Base-by-base conservation (phyloP, 2,797 vertebrate species). In the Huso huso region DNA sequence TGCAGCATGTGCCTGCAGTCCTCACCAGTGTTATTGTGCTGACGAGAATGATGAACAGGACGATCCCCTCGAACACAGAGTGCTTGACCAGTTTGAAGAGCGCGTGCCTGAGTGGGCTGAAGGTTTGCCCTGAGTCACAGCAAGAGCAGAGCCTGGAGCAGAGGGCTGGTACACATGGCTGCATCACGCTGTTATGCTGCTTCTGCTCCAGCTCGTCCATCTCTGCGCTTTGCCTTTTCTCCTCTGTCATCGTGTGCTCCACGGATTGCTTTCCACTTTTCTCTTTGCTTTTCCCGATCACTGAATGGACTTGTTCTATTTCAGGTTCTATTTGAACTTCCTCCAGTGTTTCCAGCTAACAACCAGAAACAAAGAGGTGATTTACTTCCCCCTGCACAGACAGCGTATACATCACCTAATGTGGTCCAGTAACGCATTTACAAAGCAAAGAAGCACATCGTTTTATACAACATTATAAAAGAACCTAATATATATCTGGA, bases 71-170 rank as follows among this genome's bases (percentile, higher is more conserved):
- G 23, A 72, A 71, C n/a, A 55, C 68, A 67, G 69, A 51, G 63
- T 66, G 76, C 69, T 77, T 75, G 72, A 74, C 73, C 64, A 72
- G 63, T 69, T 77, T 65, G 69, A 69, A 71, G 57, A 10, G 51
- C 8, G 61, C 6, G 7, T 10, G 52, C 59, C 66, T 67, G 48
- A 67, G 3, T 23, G 15, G 6, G 13, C 52, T 49, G 23, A 62
- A 67, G n/a, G 61, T 10, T 37, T 67, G 11, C 51, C n/a, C 49
- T 53, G 37, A 6, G 10, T 63, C 50, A 0, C 0, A 67, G 49
- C 72, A 75, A 65, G 4, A 63, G 66, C 74, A 69, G 1, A 2
- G 66, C 48, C 49, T 6, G 51, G 13, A 15, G 6, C 51, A 70
- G 7, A 50, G 68, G 63, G 50, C 12, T 9, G 60, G 69, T 6